Conservation (phyloP, 2,888 invertebrate genomes). For the Acanthococcus lagerstroemiae region DNA sequence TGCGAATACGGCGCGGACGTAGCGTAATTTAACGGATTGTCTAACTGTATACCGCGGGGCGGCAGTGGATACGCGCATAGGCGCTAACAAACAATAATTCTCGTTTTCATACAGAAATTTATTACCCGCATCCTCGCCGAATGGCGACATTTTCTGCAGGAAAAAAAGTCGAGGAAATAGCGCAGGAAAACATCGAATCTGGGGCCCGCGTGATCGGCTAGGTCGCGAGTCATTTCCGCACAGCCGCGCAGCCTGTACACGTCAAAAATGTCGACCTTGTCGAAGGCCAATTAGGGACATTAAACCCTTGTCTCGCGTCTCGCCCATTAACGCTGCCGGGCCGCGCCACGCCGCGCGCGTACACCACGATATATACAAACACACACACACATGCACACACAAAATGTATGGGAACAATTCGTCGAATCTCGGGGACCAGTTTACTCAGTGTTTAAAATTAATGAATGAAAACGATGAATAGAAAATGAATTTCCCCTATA, state of each 20-base stretch:
- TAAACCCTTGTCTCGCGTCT: conserved; percentile 1
- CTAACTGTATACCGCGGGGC: too few relatives aligned
- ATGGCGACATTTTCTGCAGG: too few relatives aligned
- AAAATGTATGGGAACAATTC: not conserved
- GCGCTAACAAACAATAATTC: too few relatives aligned
- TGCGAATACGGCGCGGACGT: too few relatives aligned
- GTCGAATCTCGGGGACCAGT: not conserved
- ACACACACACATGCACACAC: not conserved
- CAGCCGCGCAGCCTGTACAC: too few relatives aligned
- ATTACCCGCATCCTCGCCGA: too few relatives aligned
- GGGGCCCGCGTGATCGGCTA: not conserved
- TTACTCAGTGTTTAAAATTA: not conserved
- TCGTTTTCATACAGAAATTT: too few relatives aligned
- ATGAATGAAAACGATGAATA: not conserved
- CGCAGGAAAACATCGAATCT: too few relatives aligned
- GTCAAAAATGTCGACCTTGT: conserved; percentile 11
- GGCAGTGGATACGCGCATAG: too few relatives aligned
- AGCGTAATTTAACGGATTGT: too few relatives aligned
- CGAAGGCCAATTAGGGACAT: conserved; percentile 5
- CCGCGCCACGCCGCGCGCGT: not conserved
- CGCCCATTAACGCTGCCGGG: not conserved
- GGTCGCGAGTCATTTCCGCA: not conserved
- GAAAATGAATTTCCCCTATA: not conserved
- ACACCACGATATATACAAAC: not conserved
- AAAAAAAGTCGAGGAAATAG: too few relatives aligned